Percentiles rank a stretch among this genome's conserved stretches.
Evolutionary conservation across 2,113 vertebrate genomes (phyloP).

Genomic region (Callithrix jacchus): DNA sequence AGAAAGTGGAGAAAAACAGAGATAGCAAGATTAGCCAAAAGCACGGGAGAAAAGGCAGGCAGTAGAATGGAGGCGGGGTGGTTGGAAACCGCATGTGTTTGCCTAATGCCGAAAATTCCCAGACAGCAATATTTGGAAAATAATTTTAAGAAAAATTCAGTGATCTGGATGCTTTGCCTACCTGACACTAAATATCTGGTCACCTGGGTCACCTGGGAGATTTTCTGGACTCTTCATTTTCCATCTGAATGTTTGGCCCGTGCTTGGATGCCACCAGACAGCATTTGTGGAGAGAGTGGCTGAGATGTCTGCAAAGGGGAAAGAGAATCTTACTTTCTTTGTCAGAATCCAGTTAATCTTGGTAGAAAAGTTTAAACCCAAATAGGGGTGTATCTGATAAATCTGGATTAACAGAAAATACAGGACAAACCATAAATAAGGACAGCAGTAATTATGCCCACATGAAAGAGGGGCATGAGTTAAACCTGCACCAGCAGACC

Average conservation of each 20-base stretch:
- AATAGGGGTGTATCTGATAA: conserved; percentile 73
- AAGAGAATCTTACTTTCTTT: conserved; percentile 42
- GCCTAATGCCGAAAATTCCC: neutral
- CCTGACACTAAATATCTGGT: neutral
- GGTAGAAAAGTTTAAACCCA: conserved; percentile 71
- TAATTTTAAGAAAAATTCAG: neutral
- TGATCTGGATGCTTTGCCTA: neutral
- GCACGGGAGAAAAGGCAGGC: neutral
- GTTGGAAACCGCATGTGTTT: neutral
- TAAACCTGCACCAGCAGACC: conserved; percentile 71
- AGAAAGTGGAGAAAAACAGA: neutral
- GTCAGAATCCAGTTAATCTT: conserved; percentile 81
- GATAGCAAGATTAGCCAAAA: neutral
- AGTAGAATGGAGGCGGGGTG: fast-evolving
- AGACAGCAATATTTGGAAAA: neutral
- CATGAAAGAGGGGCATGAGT: conserved; percentile 72
- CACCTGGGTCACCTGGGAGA: neutral
- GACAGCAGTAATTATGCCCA: conserved; percentile 68
- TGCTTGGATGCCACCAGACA: neutral
- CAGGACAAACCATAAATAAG: conserved; percentile 71
- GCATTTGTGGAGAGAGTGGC: fast-evolving
- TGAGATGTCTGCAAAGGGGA: neutral
- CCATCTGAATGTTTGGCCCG: neutral
- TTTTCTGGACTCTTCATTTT: neutral
- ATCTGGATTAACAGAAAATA: conserved; percentile 77